phyloP scores from a whole-genome alignment of 2,888 invertebrate species.

The Pterostichus madidus region DNA sequence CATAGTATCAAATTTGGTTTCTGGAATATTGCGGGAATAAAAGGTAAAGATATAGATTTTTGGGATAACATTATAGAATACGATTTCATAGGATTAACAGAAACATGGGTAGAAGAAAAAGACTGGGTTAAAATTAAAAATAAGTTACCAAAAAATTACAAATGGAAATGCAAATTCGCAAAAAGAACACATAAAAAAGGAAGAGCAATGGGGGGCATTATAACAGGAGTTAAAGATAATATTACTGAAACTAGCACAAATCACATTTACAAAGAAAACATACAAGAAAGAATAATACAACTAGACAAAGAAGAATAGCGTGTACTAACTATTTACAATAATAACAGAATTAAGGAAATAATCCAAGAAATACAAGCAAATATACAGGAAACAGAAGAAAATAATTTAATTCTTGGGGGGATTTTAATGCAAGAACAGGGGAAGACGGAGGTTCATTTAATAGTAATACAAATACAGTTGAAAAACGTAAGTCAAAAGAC shows the following conservation, averaged over 20 bases:
- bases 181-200: constrained; percentile 36
- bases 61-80: constrained; percentile 12
- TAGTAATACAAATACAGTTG: neutral
- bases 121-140: constrained; percentile 6
- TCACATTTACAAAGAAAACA: neutral
- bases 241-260: constrained; percentile 10
- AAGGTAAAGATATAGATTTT: neutral
- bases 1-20: neutral
- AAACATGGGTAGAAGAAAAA: constrained; percentile 37
- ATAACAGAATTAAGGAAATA: constrained; percentile 4
- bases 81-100: constrained; percentile 8
- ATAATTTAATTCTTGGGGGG: neutral
- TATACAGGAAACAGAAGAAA: neutral
- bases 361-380: neutral
- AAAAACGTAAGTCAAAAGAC: constrained; percentile 19
- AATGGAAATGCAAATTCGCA: constrained; percentile 10
- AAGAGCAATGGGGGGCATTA: constrained; percentile 38
- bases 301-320: constrained; percentile 28
- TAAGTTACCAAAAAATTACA: constrained; percentile 23
- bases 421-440: constrained; percentile 9
- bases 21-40: constrained; percentile 21
- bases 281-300: constrained; percentile 31
- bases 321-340: constrained; percentile 30
- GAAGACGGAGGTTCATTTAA: neutral
- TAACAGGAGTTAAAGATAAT: constrained; percentile 13